Conservation (phyloP, 2,797 vertebrate species). For the Lepus townsendii region DNA sequence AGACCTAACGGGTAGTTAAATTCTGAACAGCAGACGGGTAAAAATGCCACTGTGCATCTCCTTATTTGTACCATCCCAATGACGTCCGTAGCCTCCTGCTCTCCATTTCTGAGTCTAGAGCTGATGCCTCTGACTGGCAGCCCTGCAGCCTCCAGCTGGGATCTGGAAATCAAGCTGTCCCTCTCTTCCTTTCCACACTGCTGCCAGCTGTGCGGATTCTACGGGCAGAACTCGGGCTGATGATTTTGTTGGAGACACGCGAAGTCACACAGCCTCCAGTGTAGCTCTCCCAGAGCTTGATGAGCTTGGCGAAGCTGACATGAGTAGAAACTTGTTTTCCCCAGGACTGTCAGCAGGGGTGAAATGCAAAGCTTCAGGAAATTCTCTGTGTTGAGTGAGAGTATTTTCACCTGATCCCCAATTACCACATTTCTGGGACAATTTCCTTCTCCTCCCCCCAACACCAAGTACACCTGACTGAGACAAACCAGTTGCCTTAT, state of each 20-base stretch:
- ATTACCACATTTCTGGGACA: neutral
- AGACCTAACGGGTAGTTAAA: neutral
- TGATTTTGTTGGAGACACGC: neutral
- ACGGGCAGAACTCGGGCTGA: constrained; percentile 56
- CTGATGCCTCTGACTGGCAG: constrained; percentile 51
- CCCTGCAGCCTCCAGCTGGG: constrained; percentile 56
- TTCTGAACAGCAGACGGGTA: constrained; percentile 25
- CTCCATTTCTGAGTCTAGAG: constrained; percentile 60
- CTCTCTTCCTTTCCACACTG: neutral
- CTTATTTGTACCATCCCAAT: constrained; percentile 16
- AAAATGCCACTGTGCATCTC: constrained; percentile 43
- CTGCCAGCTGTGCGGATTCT: neutral
- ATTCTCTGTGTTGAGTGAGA: neutral
- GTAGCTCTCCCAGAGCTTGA: neutral
- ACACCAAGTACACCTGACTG: neutral
- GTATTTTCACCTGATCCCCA: neutral
- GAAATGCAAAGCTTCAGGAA: neutral
- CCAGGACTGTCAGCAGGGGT: neutral
- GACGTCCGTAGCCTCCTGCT: neutral
- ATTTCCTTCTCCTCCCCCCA: neutral
- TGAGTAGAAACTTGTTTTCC: neutral
- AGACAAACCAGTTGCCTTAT: neutral
- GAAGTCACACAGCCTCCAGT: neutral
- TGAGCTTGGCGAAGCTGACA: neutral
- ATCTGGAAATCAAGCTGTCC: constrained; percentile 62